Evolutionary conservation across 2,113 vertebrate genomes (phyloP).

Genomic region (mouse (Mus musculus)): DNA sequence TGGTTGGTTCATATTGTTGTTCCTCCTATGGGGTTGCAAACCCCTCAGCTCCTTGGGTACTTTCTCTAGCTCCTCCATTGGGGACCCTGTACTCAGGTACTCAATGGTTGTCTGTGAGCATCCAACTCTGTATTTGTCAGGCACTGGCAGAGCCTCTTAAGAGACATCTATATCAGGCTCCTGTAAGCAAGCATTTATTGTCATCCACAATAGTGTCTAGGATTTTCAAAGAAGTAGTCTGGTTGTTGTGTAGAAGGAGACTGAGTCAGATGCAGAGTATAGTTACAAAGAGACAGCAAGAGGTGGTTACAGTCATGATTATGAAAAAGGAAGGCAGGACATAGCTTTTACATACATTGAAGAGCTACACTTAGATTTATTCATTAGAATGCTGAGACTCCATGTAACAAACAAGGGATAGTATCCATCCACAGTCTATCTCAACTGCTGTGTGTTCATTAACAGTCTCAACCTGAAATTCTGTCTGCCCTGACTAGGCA

Average conservation of each 20-base stretch:
- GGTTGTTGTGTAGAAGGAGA: background rate
- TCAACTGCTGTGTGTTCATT: background rate
- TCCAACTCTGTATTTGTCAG: too few species aligned
- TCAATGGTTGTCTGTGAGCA: too few species aligned
- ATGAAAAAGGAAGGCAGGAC: background rate
- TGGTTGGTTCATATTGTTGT: too few species aligned
- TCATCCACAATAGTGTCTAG: too few species aligned
- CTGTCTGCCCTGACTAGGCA: background rate
- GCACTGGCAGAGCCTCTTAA: too few species aligned
- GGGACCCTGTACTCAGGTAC: too few species aligned
- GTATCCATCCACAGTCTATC: background rate
- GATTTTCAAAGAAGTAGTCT: background rate
- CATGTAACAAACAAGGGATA: background rate
- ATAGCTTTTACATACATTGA: background rate
- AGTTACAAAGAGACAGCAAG: background rate
- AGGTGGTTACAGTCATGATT: background rate
- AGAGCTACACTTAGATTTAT: background rate
- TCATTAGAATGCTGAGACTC: background rate
- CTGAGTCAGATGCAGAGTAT: background rate
- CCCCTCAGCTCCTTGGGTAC: too few species aligned
- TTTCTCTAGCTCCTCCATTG: too few species aligned
- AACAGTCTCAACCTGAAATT: constrained; percentile 29
- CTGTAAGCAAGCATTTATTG: too few species aligned
- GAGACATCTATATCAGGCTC: too few species aligned
- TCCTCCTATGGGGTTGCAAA: too few species aligned